Conservation (phyloP, 2,888 invertebrate genomes). For the Xylophagus ater region DNA sequence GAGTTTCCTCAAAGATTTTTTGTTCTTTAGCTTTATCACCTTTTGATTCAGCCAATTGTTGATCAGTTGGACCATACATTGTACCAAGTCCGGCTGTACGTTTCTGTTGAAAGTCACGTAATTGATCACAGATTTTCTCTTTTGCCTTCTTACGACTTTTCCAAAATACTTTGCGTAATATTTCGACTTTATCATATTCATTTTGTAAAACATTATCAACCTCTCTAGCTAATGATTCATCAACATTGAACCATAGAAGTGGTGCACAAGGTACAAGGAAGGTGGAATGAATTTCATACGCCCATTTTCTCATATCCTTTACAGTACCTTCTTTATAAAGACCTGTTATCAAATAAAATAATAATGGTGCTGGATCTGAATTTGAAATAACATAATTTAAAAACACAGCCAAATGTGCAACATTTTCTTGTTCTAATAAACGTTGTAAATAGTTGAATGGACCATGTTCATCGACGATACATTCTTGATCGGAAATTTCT, state of each 20-base stretch:
- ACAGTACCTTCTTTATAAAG: constrained; percentile 73
- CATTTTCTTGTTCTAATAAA: constrained; percentile 63
- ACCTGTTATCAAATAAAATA: constrained; percentile 82
- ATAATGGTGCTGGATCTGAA: constrained; percentile 57
- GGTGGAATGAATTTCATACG: constrained; percentile 96
- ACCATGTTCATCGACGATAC: constrained; percentile 69
- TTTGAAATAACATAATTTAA: constrained; percentile 82
- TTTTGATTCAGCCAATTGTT: constrained; percentile 64
- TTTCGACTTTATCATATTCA: constrained; percentile 82
- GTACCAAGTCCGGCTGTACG: constrained; percentile 80
- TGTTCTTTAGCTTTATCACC: constrained; percentile 67
- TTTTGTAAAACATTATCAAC: constrained; percentile 76
- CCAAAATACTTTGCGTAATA: constrained; percentile 77
- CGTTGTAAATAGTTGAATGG: constrained; percentile 78
- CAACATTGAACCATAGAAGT: constrained; percentile 35
- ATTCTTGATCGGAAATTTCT: constrained; percentile 78
- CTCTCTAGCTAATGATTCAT: constrained; percentile 76
- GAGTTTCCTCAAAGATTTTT: constrained; percentile 59
- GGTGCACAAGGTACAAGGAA: constrained; percentile 80
- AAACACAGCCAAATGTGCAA: constrained; percentile 85
- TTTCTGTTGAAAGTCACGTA: constrained; percentile 59
- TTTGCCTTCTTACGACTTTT: constrained; percentile 64
- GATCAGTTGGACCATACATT: constrained; percentile 79
- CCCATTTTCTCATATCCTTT: constrained; percentile 94
- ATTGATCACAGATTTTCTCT: constrained; percentile 36